These are phyloP conservation scores for Periophthalmus modestus DNA, from an alignment of 2,113 vertebrate species.

Conservation along the genomic window DNA sequence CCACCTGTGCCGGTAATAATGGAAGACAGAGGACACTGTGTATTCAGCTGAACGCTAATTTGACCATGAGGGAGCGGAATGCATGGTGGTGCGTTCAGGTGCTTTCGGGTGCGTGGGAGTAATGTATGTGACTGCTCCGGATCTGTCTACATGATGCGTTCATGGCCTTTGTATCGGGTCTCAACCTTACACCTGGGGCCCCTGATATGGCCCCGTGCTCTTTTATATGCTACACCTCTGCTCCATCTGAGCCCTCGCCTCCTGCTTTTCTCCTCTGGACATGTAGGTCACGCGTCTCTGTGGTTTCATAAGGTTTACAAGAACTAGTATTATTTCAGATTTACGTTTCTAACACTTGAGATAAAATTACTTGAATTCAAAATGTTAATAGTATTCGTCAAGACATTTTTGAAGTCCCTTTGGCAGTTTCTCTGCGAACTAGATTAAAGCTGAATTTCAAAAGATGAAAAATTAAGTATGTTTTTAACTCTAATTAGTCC, in stretches of 20 bases:
- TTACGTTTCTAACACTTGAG: not conserved
- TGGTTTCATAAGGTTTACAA: not conserved
- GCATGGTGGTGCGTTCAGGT: constrained; percentile 16
- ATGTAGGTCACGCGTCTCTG: not conserved
- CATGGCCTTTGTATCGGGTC: constrained; percentile 14
- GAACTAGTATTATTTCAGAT: not conserved
- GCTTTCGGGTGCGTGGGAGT: constrained; percentile 26
- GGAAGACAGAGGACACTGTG: constrained; percentile 22
- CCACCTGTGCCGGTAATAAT: constrained; percentile 9
- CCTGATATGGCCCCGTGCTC: not conserved
- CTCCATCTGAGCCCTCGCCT: not conserved
- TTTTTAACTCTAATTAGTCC: no score
- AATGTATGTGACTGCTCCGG: constrained; percentile 33
- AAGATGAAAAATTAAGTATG: no score
- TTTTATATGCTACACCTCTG: constrained; percentile 17
- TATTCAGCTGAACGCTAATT: constrained; percentile 32
- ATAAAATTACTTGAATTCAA: no score
- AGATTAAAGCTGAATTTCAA: no score
- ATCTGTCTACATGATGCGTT: constrained; percentile 15
- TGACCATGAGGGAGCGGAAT: constrained; percentile 40
- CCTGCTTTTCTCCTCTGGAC: not conserved
- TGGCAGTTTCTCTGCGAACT: no score
- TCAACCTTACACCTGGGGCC: constrained; percentile 17
- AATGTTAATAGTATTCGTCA: no score
- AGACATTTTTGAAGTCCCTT: no score